Percentiles rank a stretch among this genome's conserved stretches.
These are phyloP conservation scores for Podotricha telesiphe DNA, from an alignment of 2,888 invertebrate genomes.

Conservation along the genomic window DNA sequence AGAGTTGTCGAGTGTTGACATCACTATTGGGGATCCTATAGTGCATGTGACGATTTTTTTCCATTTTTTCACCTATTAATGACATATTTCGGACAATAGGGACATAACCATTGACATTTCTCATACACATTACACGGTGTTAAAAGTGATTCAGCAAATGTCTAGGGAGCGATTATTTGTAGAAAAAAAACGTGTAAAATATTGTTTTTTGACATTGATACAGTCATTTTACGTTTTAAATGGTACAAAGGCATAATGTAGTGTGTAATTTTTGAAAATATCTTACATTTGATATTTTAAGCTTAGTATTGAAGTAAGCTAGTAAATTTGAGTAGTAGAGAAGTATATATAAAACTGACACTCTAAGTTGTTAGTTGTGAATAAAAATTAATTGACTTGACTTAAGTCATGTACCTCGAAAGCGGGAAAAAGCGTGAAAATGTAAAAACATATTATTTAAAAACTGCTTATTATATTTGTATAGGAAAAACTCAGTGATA, in stretches of 20 bases:
- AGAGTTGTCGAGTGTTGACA: conserved; percentile 80
- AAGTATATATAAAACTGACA: background rate
- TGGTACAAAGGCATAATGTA: background rate
- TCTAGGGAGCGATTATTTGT: conserved; percentile 40
- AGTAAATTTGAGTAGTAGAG: background rate
- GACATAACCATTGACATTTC: conserved; percentile 79
- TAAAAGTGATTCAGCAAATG: conserved; percentile 60
- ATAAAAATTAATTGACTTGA: background rate
- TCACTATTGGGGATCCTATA: conserved; percentile 78
- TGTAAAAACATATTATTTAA: too few relatives aligned
- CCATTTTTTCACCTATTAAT: conserved; percentile 62
- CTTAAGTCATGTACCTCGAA: too few relatives aligned
- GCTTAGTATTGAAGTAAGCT: background rate
- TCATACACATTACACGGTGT: conserved; percentile 78
- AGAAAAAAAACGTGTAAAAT: conserved; percentile 19
- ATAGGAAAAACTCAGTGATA: background rate
- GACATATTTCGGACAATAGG: conserved; percentile 77
- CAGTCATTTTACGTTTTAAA: background rate
- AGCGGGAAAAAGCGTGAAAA: too few relatives aligned
- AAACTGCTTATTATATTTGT: background rate
- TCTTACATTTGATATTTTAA: background rate
- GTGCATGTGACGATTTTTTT: conserved; percentile 73
- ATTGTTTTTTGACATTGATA: conserved; percentile 11
- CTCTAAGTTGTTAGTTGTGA: background rate
- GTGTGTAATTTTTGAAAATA: conserved; percentile 2